phyloP scores from a whole-genome alignment of 2,797 vertebrate genomes.

The Aselliscus stoliczkanus region DNA sequence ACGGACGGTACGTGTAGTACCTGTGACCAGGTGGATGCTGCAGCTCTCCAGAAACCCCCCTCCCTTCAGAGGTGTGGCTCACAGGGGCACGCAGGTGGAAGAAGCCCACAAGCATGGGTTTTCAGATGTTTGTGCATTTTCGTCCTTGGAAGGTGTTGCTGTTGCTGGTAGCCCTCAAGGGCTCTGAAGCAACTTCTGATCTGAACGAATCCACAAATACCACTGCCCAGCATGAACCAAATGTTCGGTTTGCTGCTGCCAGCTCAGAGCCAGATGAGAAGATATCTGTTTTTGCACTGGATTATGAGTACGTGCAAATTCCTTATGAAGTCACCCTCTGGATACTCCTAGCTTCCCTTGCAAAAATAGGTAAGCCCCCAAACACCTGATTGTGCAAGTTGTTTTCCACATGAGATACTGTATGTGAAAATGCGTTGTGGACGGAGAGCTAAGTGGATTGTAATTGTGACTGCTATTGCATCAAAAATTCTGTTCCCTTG shows the following conservation, averaged over 20 bases:
- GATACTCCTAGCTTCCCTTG: constrained; percentile 94
- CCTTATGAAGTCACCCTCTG: constrained; percentile 96
- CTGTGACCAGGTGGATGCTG: background rate
- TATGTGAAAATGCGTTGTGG: background rate
- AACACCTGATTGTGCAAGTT: background rate
- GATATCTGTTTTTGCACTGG: constrained; percentile 88
- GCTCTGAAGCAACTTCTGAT: constrained; percentile 46
- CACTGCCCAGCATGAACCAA: background rate
- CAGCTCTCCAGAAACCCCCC: background rate
- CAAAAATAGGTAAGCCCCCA: constrained; percentile 93
- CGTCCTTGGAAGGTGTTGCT: constrained; percentile 47
- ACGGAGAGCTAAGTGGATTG: background rate
- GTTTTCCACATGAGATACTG: background rate
- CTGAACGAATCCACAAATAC: constrained; percentile 31
- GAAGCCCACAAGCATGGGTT: constrained; percentile 50
- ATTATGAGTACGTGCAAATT: constrained; percentile 92
- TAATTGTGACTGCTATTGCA: background rate
- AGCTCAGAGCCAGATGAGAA: constrained; percentile 67
- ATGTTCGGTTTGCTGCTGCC: background rate
- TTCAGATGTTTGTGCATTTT: accelerated
- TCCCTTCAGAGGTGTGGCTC: background rate
- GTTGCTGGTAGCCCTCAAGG: background rate
- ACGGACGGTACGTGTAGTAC: background rate
- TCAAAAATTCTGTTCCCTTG: background rate
- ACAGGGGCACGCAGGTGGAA: accelerated